These are phyloP conservation scores for Reticulitermes speratus DNA, from an alignment of 1,140 invertebrate species.

Conservation along the genomic window DNA sequence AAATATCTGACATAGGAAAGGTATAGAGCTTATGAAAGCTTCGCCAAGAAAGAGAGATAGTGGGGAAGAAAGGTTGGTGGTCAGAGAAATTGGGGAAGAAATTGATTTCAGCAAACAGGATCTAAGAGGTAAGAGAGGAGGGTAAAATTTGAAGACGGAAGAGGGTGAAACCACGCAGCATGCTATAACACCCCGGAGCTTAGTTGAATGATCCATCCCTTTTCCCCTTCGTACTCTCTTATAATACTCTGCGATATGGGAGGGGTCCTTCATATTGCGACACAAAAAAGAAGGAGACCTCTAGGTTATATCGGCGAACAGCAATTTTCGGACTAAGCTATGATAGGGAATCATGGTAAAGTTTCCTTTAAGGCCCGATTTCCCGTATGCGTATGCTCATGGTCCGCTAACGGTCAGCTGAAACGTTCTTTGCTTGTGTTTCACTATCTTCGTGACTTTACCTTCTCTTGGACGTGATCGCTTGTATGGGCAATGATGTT, in stretches of 20 bases:
- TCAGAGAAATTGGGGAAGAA: constrained; percentile 4
- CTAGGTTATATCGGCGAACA: not conserved
- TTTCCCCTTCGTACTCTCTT: not conserved
- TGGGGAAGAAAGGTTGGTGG: not conserved
- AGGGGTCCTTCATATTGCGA: constrained; percentile 7
- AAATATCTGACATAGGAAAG: not conserved
- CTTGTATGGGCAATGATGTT: too few relatives aligned
- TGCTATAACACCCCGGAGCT: constrained; percentile 13
- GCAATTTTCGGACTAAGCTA: not conserved
- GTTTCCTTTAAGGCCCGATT: not conserved
- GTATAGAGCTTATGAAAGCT: constrained; percentile 11
- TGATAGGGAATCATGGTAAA: not conserved
- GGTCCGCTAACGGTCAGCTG: too few relatives aligned
- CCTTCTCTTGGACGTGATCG: too few relatives aligned
- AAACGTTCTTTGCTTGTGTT: too few relatives aligned
- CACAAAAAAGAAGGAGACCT: not conserved
- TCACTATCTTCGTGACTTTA: too few relatives aligned
- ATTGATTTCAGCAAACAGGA: not conserved
- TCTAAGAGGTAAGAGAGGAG: not conserved
- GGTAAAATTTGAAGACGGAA: not conserved
- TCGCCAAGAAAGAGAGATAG: not conserved
- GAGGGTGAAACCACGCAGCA: constrained; percentile 7
- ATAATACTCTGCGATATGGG: not conserved
- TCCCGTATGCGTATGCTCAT: too few relatives aligned
- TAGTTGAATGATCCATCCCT: not conserved